Evolutionary conservation across 2,113 vertebrate genomes (phyloP).

Genomic region (Symphodus melops): DNA sequence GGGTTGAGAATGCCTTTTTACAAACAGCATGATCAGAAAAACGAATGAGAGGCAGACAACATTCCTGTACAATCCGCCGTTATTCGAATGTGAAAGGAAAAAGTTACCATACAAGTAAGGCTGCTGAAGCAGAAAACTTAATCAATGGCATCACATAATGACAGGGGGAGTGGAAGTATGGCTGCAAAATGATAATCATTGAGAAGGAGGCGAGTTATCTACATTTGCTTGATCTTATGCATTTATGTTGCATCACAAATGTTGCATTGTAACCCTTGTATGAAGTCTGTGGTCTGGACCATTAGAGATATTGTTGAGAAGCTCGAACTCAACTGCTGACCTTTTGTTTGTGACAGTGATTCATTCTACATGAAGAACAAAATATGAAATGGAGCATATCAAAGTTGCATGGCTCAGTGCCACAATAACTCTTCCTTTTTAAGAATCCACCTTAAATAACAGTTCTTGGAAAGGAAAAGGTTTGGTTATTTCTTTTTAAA

Average conservation of each 20-base stretch:
- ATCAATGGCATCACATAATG: not conserved
- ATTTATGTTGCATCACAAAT: slow-evolving; percentile 42
- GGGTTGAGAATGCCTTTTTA: not conserved
- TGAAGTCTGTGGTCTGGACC: too few species aligned
- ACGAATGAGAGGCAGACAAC: not conserved
- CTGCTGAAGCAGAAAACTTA: slow-evolving; percentile 4
- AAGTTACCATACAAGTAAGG: not conserved
- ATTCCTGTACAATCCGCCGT: not conserved
- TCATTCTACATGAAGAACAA: slow-evolving; percentile 12
- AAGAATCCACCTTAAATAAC: slow-evolving; percentile 37
- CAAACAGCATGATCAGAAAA: slow-evolving; percentile 19
- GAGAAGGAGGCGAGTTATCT: not conserved
- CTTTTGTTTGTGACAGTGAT: not conserved
- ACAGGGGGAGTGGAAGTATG: not conserved
- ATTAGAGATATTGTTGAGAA: too few species aligned
- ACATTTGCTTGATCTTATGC: too few species aligned
- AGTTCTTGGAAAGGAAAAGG: slow-evolving; percentile 46
- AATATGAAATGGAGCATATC: slow-evolving; percentile 50
- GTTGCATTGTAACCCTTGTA: not conserved
- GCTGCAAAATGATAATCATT: not conserved
- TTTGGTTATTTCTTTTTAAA: slow-evolving; percentile 25
- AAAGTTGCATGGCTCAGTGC: slow-evolving; percentile 65
- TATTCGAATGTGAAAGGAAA: not conserved
- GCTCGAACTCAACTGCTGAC: not conserved
- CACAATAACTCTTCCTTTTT: slow-evolving; percentile 40